A percentile compares a stretch with the other conserved stretches of the same genome.
These are phyloP conservation scores for Megalops atlanticus DNA, from an alignment of 2,113 vertebrate genomes.

Conservation along the genomic window DNA sequence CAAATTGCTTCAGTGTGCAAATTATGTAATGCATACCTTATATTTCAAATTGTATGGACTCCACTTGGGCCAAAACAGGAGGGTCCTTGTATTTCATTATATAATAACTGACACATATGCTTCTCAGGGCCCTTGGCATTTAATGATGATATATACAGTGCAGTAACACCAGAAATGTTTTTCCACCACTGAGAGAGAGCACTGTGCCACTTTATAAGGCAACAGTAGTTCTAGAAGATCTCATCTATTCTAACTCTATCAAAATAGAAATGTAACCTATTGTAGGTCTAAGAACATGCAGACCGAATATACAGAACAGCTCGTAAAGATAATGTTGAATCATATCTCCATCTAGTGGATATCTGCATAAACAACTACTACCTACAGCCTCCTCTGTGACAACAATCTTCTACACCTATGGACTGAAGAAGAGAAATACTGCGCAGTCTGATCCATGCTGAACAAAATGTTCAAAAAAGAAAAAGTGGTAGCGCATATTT, in stretches of 20 bases:
- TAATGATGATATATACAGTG: background rate
- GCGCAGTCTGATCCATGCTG: background rate
- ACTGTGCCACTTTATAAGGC: background rate
- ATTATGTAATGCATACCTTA: background rate
- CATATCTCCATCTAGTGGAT: slow-evolving; percentile 56
- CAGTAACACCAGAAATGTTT: background rate
- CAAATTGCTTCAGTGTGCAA: background rate
- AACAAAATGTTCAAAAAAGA: background rate
- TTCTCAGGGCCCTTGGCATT: background rate
- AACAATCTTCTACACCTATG: background rate
- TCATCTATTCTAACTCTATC: background rate
- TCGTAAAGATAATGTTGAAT: slow-evolving; percentile 34
- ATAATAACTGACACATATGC: background rate
- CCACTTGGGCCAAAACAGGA: background rate
- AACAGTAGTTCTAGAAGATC: background rate
- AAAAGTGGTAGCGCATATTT: background rate
- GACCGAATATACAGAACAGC: background rate
- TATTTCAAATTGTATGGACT: background rate
- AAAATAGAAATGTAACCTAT: background rate
- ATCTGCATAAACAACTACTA: slow-evolving; percentile 26
- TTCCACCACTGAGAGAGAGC: background rate
- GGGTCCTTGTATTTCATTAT: background rate
- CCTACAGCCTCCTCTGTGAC: background rate
- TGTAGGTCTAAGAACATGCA: background rate
- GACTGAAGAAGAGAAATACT: background rate